These are phyloP conservation scores for Cetonia aurata DNA, from an alignment of 2,888 invertebrate genomes.

Conservation along the genomic window DNA sequence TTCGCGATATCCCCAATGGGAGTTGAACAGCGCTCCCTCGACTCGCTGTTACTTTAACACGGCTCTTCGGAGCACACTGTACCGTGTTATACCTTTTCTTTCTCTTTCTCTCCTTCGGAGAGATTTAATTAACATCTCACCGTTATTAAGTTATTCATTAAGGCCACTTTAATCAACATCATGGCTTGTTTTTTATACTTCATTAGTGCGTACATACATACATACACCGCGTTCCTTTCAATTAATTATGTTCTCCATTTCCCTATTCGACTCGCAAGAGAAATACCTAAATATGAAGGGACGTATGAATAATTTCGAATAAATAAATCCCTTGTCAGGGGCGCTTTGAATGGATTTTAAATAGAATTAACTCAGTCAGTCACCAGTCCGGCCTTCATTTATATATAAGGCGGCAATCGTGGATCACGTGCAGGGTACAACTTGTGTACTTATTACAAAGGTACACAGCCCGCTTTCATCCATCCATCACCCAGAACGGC, in stretches of 20 bases:
- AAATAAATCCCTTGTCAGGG: no score
- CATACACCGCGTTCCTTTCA: not conserved
- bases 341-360: no score
- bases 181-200: not conserved
- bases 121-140: slow-evolving; percentile 23
- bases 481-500: slow-evolving; percentile 3
- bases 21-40: not conserved
- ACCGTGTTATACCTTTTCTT: no score
- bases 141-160: slow-evolving; percentile 8
- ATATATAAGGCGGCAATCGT: not conserved
- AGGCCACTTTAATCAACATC: not conserved
- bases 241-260: not conserved
- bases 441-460: no score
- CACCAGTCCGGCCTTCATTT: not conserved
- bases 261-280: no score
- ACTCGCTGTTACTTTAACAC: not conserved
- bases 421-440: not conserved
- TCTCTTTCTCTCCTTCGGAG: not conserved
- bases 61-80: not conserved
- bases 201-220: no score
- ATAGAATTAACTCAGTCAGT: no score
- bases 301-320: no score
- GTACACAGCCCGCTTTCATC: not conserved
- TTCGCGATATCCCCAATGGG: slow-evolving; percentile 17
- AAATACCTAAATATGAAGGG: no score